Percentiles rank a stretch among this genome's conserved stretches.
These are phyloP conservation scores for Pangasius mekongensis DNA, from an alignment of 2,797 vertebrate species.

Conservation along the genomic window DNA sequence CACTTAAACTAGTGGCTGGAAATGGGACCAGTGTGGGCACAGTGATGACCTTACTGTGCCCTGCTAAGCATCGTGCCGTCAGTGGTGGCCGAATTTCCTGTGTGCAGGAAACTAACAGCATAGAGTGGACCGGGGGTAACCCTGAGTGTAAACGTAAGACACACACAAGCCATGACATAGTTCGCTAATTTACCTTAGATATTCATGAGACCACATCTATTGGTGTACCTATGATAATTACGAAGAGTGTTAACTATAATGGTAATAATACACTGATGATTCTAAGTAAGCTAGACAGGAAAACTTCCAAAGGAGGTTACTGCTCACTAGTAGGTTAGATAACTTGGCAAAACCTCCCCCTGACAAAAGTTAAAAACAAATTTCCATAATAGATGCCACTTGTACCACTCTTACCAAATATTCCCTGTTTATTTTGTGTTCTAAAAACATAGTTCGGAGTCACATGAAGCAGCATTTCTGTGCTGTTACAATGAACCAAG, in stretches of 20 bases:
- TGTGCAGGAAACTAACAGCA: conserved; percentile 73
- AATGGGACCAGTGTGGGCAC: conserved; percentile 85
- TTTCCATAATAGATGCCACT: neutral
- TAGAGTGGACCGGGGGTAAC: conserved; percentile 79
- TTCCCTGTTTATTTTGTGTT: neutral
- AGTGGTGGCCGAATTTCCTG: conserved; percentile 76
- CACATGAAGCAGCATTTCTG: neutral
- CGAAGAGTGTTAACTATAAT: neutral
- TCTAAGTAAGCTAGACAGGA: neutral
- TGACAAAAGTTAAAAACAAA: neutral
- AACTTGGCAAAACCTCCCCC: neutral
- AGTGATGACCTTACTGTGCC: conserved; percentile 82
- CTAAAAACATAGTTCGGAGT: neutral
- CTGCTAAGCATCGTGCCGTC: conserved; percentile 77
- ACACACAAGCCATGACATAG: neutral
- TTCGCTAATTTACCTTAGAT: neutral
- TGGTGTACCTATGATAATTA: neutral
- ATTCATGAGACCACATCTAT: neutral
- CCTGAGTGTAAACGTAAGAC: conserved; percentile 84
- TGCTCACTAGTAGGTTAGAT: neutral
- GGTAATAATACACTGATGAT: neutral
- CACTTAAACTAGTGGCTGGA: conserved; percentile 78
- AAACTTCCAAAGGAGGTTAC: neutral
- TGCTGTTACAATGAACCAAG: neutral
- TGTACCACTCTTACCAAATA: neutral